phyloP scores from a whole-genome alignment of 2,888 invertebrate species.

The Myathropa florea region DNA sequence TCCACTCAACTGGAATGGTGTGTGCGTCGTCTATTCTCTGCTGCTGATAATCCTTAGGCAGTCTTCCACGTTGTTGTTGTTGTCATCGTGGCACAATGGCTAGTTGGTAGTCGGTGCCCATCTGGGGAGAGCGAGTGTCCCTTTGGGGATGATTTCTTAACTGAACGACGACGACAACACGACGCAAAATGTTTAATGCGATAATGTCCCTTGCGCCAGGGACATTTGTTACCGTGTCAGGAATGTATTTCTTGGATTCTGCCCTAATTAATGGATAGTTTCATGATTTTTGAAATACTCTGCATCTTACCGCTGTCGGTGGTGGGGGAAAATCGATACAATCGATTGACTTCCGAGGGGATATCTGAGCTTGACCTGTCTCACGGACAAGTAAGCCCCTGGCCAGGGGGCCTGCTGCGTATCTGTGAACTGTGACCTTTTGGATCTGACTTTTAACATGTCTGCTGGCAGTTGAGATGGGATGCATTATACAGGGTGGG shows the following conservation, averaged over 20 bases:
- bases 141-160: slow-evolving; percentile 6
- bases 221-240: slow-evolving; percentile 52
- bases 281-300: slow-evolving; percentile 42
- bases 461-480: no score
- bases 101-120: neutral
- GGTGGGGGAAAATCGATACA: slow-evolving; percentile 34
- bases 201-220: slow-evolving; percentile 34
- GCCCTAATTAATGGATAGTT: slow-evolving; percentile 61
- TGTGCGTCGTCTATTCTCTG: slow-evolving; percentile 2
- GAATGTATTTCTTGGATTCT: slow-evolving; percentile 55
- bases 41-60: slow-evolving; percentile 17
- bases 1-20: slow-evolving; percentile 13
- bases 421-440: no score
- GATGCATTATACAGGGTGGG: no score
- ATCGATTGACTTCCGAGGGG: slow-evolving; percentile 39
- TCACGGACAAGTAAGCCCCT: neutral
- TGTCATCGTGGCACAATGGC: no score
- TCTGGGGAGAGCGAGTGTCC: slow-evolving; percentile 22
- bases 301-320: neutral
- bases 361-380: slow-evolving; percentile 46
- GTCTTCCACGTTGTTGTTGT: slow-evolving; percentile 19
- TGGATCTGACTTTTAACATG: no score
- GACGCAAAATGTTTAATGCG: slow-evolving; percentile 45
- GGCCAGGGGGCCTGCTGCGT: no score
- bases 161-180: neutral